Conservation (phyloP, 2,797 vertebrate genomes). For the Eutrigla gurnardus region DNA sequence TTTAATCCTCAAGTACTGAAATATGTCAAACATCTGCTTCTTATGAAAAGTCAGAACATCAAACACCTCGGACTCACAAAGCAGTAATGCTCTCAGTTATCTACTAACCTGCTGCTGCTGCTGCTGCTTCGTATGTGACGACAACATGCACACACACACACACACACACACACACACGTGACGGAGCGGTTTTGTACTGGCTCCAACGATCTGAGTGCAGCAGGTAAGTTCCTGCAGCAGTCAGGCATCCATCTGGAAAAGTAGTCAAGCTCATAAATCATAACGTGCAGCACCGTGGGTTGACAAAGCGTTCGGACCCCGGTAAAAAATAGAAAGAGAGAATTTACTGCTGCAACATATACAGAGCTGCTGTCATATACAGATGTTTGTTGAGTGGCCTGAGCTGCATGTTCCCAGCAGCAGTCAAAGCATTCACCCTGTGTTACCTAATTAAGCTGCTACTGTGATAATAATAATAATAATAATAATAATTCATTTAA, state of each 20-base stretch:
- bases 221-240: conserved; percentile 58
- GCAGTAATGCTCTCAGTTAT: conserved; percentile 40
- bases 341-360: conserved; percentile 58
- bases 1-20: conserved; percentile 34
- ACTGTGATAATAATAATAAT: no score
- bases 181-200: conserved; percentile 35
- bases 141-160: conserved; percentile 24
- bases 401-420: conserved; percentile 67
- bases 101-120: conserved; percentile 38
- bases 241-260: conserved; percentile 79
- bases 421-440: conserved; percentile 48
- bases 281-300: conserved; percentile 52
- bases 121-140: conserved; percentile 26
- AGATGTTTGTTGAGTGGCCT: conserved; percentile 71
- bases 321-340: conserved; percentile 42
- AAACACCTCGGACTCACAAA: conserved; percentile 41
- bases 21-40: conserved; percentile 55
- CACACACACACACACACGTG: conserved; percentile 13
- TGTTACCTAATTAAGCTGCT: conserved; percentile 53
- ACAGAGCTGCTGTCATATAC: conserved; percentile 68
- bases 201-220: conserved; percentile 33
- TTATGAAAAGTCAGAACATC: conserved; percentile 34
- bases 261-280: conserved; percentile 73
- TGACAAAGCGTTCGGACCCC: conserved; percentile 53
- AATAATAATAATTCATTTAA: not conserved